Base-by-base conservation (phyloP, 2,888 invertebrate species). In the Lasioglossum lativentre region DNA sequence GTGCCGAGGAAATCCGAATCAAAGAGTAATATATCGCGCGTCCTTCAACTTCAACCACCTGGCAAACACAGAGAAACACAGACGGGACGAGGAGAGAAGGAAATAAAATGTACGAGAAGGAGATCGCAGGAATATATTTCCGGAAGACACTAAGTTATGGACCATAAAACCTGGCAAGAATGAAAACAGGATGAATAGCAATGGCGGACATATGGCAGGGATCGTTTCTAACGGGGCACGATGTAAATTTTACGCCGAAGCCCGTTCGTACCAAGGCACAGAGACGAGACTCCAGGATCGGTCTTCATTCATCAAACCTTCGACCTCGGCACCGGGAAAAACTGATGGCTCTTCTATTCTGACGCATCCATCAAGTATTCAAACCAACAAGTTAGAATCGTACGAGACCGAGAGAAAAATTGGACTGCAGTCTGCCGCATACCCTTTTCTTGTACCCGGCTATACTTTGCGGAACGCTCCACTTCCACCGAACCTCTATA, bases 241-340 rank as follows among this genome's bases (percentile, higher is more conserved):
- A 90, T 89, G 87, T 83, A 91, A 90, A 90, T 90, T 85, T 85
- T 63, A 52, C 38, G 72, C 73, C 73, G 71, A 42, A n/a, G 56
- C 30, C 30, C 63, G 77, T 42, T 8, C 52, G 47, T 52, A 38
- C 75, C 77, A 52, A 80, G 82, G 73, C 70, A 72, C 71, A 75
- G 73, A 80, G 73, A 80, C 85, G 74, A 86, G 90, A 87, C 85
- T 87, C 86, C 83, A 83, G 83, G 91, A 88, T 87, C 84, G 81
- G 77, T 88, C 82, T 84, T 89, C 91, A 91, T 91, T 91, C 83
- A 79, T 88, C 89, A 91, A 90, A 91, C 85, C 87, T 83, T 91
- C 89, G 88, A 90, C 80, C 83, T 82, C 52, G n/a, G 47, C 34
- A 23, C 34, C 34, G 74, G 72, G 83, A 79, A 74, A 82, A 81